Evolutionary conservation across 2,888 invertebrate genomes (phyloP).

Genomic region (Melangyna quadrimaculata): DNA sequence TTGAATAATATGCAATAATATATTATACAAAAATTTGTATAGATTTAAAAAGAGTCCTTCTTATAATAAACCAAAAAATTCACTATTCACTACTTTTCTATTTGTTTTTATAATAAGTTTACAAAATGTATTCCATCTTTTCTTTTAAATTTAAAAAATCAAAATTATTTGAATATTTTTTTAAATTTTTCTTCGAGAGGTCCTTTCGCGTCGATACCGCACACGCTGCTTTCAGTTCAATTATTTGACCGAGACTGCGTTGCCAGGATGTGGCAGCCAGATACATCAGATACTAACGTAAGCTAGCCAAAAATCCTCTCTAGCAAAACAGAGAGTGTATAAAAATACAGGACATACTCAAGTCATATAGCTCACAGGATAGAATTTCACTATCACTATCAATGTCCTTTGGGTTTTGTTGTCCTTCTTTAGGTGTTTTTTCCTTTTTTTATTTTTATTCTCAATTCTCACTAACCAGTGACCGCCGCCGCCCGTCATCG

Average conservation of each 20-base stretch:
- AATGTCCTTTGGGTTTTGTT: slow-evolving; percentile 35
- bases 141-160: not conserved
- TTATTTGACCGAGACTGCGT: slow-evolving; percentile 67
- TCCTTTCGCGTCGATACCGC: slow-evolving; percentile 35
- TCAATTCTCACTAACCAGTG: slow-evolving; percentile 30
- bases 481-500: slow-evolving; percentile 9
- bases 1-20: slow-evolving; percentile 8
- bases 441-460: slow-evolving; percentile 5
- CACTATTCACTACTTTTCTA: slow-evolving; percentile 16
- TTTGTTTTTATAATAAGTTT: slow-evolving; percentile 44
- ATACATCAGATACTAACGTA: not conserved
- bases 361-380: slow-evolving; percentile 40
- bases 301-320: slow-evolving; percentile 57
- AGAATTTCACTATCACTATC: slow-evolving; percentile 66
- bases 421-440: slow-evolving; percentile 6
- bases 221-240: slow-evolving; percentile 61
- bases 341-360: slow-evolving; percentile 36
- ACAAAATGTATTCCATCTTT: not conserved
- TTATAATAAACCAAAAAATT: slow-evolving; percentile 22
- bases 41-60: not conserved
- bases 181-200: not conserved
- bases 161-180: not conserved
- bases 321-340: slow-evolving; percentile 27
- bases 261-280: slow-evolving; percentile 52
- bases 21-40: not conserved